Evolutionary conservation across 2,113 vertebrate species (phyloP).

Genomic region (Actenoides lindsayi): DNA sequence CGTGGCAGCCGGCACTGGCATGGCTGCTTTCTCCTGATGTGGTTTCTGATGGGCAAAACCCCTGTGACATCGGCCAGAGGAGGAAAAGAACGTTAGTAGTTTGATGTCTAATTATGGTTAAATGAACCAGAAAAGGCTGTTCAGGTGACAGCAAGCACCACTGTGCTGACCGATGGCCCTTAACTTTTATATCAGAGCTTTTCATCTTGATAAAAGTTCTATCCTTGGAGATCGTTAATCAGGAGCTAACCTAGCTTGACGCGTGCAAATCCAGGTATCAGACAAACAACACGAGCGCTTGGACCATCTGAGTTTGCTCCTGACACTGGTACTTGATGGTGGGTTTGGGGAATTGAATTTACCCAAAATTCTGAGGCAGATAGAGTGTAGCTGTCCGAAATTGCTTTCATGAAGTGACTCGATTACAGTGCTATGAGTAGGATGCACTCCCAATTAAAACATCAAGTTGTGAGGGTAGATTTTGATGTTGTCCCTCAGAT

Average conservation of each 20-base stretch:
- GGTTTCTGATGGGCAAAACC: not conserved
- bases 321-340: not conserved
- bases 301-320: not conserved
- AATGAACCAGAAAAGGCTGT: not conserved
- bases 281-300: not conserved
- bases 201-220: not conserved
- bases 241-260: not conserved
- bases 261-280: not conserved
- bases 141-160: rapidly evolving
- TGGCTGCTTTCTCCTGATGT: not conserved
- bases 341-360: not conserved
- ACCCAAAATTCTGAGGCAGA: not conserved
- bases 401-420: not conserved
- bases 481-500: not conserved
- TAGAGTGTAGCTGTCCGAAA: not conserved
- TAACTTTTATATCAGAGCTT: not conserved
- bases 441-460: not conserved
- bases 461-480: not conserved
- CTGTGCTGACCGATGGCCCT: not conserved
- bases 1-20: not conserved
- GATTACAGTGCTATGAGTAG: not conserved
- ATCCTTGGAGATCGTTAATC: not conserved
- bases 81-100: not conserved
- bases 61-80: not conserved
- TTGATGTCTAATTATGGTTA: not conserved